Evolutionary conservation across 2,888 invertebrate species (phyloP).

Genomic region (Reticulitermes lucifugus): DNA sequence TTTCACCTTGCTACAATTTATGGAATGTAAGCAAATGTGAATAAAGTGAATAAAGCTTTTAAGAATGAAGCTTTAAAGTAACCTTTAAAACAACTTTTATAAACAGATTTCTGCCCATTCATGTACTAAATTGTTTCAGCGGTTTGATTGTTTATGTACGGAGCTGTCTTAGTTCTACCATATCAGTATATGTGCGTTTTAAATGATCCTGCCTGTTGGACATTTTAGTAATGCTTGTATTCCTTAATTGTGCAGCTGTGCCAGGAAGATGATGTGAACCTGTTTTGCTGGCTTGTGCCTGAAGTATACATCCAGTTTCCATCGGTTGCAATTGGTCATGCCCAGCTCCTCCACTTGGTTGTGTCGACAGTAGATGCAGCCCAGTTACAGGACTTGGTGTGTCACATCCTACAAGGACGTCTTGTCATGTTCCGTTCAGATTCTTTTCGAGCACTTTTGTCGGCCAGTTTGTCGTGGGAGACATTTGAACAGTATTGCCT

Average conservation of each 20-base stretch:
- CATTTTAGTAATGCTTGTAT: too few relatives aligned
- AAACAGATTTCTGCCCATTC: too few relatives aligned
- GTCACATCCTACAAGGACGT: slow-evolving; percentile 76
- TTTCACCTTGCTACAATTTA: too few relatives aligned
- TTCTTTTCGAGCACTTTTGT: slow-evolving; percentile 78
- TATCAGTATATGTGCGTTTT: too few relatives aligned
- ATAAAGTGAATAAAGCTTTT: too few relatives aligned
- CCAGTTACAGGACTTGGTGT: slow-evolving; percentile 91
- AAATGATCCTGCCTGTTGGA: too few relatives aligned
- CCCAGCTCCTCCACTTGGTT: slow-evolving; percentile 87
- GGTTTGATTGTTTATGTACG: too few relatives aligned
- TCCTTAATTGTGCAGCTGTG: slow-evolving; percentile 69
- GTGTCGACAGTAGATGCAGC: slow-evolving; percentile 90
- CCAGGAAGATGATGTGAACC: slow-evolving; percentile 88
- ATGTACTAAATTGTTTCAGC: too few relatives aligned
- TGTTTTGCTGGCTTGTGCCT: slow-evolving; percentile 93
- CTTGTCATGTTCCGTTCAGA: slow-evolving; percentile 79
- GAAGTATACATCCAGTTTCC: slow-evolving; percentile 93
- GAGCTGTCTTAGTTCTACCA: too few relatives aligned
- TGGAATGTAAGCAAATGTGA: too few relatives aligned
- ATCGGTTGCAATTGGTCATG: slow-evolving; percentile 87
- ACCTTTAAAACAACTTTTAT: too few relatives aligned
- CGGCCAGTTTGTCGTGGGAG: slow-evolving; percentile 93
- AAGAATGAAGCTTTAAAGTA: too few relatives aligned
- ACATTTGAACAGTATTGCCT: slow-evolving; percentile 97